Base-by-base conservation (phyloP, 2,113 vertebrate species). In the Leptobrachium ailaonicum region DNA sequence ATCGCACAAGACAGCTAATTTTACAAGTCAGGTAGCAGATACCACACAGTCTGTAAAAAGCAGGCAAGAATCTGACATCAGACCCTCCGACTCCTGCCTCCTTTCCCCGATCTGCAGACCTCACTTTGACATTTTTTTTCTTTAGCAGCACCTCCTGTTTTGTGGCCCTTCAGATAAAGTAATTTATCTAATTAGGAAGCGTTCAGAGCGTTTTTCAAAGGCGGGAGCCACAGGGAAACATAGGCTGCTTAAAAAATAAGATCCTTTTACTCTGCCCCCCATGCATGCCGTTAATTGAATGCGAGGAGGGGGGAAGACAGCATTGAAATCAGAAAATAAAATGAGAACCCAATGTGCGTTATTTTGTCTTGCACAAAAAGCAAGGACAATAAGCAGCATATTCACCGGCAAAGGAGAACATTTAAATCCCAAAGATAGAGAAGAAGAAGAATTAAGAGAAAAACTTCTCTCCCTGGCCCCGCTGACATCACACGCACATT, bases 161-260 rank as follows among this genome's bases (percentile, higher is more conserved):
- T 88, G 87, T 83, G 83, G 87, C 83, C 86, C 83, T 82, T 85
- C 85, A 85, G 85, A 86, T 88, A 90, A 88, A 89, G 86, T 88
- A 87, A 91, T 92, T 90, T 90, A 89, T 89, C 90, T 92, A 91
- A 93, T 90, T 90, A 91, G 89, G 87, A 90, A 87, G 83, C 87
- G 86, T 86, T 90, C 87, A 84, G 86, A 85, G 87, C 84, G 84
- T 87, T 85, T 88, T 86, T 80, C 87, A 90, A 83, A 87, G 86
- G 85, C 84, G 83, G 85, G 85, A 79, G 75, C 88, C 83, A 82
- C 75, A 83, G 79, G 88, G 90, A 87, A 83, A 86, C 87, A 85
- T 85, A 76, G 87, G 82, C 75, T 86, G 83, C 85, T 73, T 77
- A 88, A 82, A 41, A 84, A 87, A 88, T 85, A 87, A 90, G 92